Evolutionary conservation across 2,888 invertebrate species (phyloP).

Genomic region (Chymomyza procnemis): DNA sequence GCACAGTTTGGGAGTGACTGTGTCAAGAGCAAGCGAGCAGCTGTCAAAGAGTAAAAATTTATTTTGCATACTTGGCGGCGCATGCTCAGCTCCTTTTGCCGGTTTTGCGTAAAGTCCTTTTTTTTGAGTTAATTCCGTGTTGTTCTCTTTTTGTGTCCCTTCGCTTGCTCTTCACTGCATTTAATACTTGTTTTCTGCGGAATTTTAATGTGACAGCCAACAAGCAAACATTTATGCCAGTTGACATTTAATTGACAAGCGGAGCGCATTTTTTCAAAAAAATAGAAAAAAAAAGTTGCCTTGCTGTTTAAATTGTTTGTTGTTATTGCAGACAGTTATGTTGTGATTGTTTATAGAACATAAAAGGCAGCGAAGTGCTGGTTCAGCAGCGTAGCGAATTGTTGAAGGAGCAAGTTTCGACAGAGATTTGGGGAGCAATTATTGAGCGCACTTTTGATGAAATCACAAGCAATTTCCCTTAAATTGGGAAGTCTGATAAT

Average conservation of each 20-base stretch:
- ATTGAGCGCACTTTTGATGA: too few species aligned
- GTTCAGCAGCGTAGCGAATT: too few species aligned
- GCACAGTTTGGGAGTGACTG: not conserved
- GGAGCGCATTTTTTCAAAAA: conserved; percentile 33
- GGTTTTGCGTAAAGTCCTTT: not conserved
- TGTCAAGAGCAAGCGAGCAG: not conserved
- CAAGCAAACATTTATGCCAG: conserved; percentile 53
- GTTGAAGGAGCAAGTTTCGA: too few species aligned
- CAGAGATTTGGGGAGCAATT: too few species aligned
- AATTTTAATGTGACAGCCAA: conserved; percentile 57
- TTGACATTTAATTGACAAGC: conserved; percentile 71
- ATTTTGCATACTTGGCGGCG: conserved; percentile 31
- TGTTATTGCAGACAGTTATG: not conserved
- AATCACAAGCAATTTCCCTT: too few species aligned
- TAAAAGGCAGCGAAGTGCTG: too few species aligned
- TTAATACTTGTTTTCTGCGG: conserved; percentile 3
- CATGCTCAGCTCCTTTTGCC: conserved; percentile 34
- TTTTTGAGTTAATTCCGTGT: not conserved
- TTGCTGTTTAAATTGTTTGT: not conserved
- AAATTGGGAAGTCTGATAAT: too few species aligned
- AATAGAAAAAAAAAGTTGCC: not conserved
- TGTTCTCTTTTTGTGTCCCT: not conserved
- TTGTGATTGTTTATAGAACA: not conserved
- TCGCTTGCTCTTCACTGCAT: conserved; percentile 9
- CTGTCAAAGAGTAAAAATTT: conserved; percentile 19